Conservation (phyloP, 2,888 invertebrate species). For the Dendrolimus pini region DNA sequence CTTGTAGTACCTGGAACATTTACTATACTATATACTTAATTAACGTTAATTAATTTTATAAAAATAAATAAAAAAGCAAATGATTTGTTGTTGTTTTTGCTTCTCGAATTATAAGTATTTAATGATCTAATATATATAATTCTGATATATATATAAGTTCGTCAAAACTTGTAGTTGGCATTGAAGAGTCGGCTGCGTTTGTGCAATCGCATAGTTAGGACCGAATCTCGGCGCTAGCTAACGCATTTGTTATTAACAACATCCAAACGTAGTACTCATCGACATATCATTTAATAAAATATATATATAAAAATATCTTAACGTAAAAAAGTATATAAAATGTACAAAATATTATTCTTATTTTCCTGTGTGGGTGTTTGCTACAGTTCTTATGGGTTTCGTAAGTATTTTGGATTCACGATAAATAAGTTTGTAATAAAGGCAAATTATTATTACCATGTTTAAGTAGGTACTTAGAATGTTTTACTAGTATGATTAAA, state of each 20-base stretch:
- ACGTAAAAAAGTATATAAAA: not conserved
- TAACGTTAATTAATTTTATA: too few relatives aligned
- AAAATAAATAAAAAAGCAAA: too few relatives aligned
- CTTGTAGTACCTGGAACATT: too few relatives aligned
- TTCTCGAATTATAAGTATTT: too few relatives aligned
- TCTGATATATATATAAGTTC: not conserved
- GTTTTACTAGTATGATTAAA: too few relatives aligned
- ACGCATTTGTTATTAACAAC: not conserved
- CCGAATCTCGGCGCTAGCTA: not conserved
- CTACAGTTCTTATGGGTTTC: constrained; percentile 39
- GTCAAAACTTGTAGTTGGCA: constrained; percentile 35
- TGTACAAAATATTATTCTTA: constrained; percentile 17
- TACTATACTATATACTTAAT: too few relatives aligned
- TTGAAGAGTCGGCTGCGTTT: constrained; percentile 38
- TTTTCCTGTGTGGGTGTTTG: constrained; percentile 25
- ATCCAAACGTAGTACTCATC: not conserved
- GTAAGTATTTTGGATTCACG: constrained; percentile 31
- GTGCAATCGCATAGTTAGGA: constrained; percentile 31
- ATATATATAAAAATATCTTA: not conserved
- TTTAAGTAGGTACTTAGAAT: too few relatives aligned
- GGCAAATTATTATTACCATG: too few relatives aligned
- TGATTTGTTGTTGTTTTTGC: too few relatives aligned
- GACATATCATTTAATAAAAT: too few relatives aligned
- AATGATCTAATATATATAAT: too few relatives aligned
- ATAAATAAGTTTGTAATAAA: too few relatives aligned